Percentiles rank a stretch among this genome's conserved stretches.
phyloP scores from a whole-genome alignment of 2,113 vertebrate genomes.

The Amblyornis subalaris region DNA sequence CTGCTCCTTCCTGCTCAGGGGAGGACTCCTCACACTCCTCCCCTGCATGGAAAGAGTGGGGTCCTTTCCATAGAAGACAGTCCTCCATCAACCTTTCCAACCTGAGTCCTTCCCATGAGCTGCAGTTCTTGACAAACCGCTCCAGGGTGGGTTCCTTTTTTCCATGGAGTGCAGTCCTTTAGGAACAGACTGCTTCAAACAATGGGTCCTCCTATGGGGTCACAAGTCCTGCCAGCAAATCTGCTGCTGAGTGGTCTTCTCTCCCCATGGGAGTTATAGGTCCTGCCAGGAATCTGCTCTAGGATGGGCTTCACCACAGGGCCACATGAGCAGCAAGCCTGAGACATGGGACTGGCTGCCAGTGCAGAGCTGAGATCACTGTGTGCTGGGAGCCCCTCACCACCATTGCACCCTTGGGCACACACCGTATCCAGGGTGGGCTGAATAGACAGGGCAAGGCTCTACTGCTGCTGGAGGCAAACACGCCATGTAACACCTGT shows the following conservation, averaged over 20 bases:
- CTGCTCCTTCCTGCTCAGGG: background rate
- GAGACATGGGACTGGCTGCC: background rate
- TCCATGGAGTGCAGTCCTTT: background rate
- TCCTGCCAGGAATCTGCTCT: background rate
- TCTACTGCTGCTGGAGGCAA: background rate
- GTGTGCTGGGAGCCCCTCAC: accelerated
- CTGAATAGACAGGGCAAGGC: background rate
- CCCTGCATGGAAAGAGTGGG: no score
- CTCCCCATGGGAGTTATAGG: background rate
- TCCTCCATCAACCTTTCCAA: background rate
- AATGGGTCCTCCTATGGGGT: accelerated
- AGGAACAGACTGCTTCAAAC: background rate
- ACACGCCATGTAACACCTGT: accelerated
- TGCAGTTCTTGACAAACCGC: background rate
- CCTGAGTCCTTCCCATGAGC: background rate
- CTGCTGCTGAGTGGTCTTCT: accelerated
- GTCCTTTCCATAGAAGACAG: background rate
- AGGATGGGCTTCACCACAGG: background rate
- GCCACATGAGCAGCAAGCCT: background rate
- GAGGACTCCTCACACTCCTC: background rate
- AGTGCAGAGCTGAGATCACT: background rate
- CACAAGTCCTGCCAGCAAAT: background rate
- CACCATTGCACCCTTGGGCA: background rate
- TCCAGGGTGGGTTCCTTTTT: accelerated
- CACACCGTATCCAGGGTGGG: background rate